phyloP scores from a whole-genome alignment of 2,888 invertebrate species.

The Enchytraeus crypticus region DNA sequence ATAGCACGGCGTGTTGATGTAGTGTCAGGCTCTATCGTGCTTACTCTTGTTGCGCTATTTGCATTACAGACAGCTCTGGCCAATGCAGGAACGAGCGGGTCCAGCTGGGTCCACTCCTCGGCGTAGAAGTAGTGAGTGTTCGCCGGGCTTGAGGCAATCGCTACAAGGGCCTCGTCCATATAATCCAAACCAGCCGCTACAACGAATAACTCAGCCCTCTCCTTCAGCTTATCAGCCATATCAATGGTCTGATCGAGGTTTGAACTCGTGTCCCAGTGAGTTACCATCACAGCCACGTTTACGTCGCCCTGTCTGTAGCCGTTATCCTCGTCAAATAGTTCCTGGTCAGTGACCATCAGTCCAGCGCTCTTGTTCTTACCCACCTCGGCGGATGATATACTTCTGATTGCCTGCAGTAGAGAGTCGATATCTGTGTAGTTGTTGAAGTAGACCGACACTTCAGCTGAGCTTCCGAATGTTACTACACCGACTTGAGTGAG shows the following conservation, averaged over 20 bases:
- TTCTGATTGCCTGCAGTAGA: slow-evolving; percentile 7
- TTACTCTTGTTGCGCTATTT: too few species aligned
- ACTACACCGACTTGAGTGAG: slow-evolving; percentile 18
- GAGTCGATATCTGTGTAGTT: slow-evolving; percentile 3
- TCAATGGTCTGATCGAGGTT: slow-evolving; percentile 32
- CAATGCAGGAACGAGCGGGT: too few species aligned
- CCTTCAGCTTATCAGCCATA: slow-evolving; percentile 35
- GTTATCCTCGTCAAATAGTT: slow-evolving; percentile 31
- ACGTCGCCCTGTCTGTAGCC: slow-evolving; percentile 31
- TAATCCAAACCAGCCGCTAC: slow-evolving; percentile 31
- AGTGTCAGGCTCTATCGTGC: too few species aligned
- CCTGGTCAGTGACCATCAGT: slow-evolving; percentile 26
- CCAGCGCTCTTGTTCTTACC: slow-evolving; percentile 37
- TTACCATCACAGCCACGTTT: slow-evolving; percentile 34
- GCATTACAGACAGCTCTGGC: too few species aligned
- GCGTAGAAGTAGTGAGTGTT: slow-evolving; percentile 8
- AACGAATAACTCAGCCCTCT: slow-evolving; percentile 29
- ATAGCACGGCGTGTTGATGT: too few species aligned
- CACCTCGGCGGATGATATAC: slow-evolving; percentile 25
- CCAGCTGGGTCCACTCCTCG: not conserved
- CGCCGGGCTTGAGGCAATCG: slow-evolving; percentile 9
- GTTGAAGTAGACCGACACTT: slow-evolving; percentile 13
- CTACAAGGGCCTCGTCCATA: slow-evolving; percentile 29
- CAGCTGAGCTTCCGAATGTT: slow-evolving; percentile 17
- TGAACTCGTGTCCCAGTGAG: slow-evolving; percentile 39